Base-by-base conservation (phyloP, 1,140 invertebrate species). In the Drosophila ficusphila region DNA sequence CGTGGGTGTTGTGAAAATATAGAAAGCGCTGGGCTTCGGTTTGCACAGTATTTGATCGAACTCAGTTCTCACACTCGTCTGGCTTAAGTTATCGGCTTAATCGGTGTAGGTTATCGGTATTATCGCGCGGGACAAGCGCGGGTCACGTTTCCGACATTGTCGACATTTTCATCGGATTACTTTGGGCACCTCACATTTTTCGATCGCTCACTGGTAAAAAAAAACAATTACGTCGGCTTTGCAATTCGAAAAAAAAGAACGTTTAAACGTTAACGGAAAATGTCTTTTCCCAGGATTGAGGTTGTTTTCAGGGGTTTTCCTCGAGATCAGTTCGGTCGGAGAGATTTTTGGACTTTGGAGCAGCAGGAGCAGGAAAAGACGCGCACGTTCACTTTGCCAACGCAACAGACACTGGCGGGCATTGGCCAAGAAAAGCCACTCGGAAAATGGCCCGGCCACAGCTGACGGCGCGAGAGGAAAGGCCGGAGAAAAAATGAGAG, bases 361-460 rank as follows among this genome's bases (percentile, higher is more conserved):
- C 31, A 68, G 49, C 25, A 56, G 76, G 70, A 83, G 46, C 70
- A 65, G 62, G 42, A 78, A 69, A 70, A 70, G 60, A 57, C 74
- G 79, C 70, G 81, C 79, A 70, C 82, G 82, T 82, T 88, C 77
- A 81, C 74, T 79, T 88, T 39, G 82, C 82, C 82, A 88, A 88
- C 82, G 70, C 41, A 88, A 88, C 79, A 88, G 78, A 88, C 83
- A 88, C 82, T 88, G 82, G 69, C 74, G 64, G 74, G 73, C 36
- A 81, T 68, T 49, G 72, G 48, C 46, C 34, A 34, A 34, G 57
- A 69, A 46, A 58, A 56, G 49, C 25, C 62, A 54, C 48, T 69
- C 31, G 57, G 47, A 51, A 64, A 42, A 51, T 36, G 56, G 67
- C 39, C 54, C 36, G 68, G 44, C 68, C 65, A 68, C 44, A 51